Percentiles rank a stretch among this genome's conserved stretches.
These are phyloP conservation scores for Baryphthengus martii DNA, from an alignment of 2,113 vertebrate genomes.

Conservation along the genomic window DNA sequence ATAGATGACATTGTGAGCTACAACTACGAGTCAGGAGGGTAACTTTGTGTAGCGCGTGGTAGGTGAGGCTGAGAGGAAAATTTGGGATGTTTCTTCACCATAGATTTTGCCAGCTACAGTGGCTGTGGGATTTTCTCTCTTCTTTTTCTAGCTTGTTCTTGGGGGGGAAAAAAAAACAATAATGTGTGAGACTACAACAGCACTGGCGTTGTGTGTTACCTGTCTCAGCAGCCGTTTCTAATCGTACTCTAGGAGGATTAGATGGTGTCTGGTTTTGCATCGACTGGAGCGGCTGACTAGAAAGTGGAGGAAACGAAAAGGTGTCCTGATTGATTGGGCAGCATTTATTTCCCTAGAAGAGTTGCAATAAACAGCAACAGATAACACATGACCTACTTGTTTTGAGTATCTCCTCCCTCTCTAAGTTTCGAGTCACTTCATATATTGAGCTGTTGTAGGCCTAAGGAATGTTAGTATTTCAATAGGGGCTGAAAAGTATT, in stretches of 20 bases:
- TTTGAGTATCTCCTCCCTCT: not conserved
- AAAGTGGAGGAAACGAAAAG: not conserved
- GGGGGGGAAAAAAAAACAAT: not conserved
- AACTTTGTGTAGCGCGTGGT: not conserved
- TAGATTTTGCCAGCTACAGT: not conserved
- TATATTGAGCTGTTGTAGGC: not conserved
- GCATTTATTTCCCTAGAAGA: not conserved
- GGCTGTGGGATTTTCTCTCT: not conserved
- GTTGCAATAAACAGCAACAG: not conserved
- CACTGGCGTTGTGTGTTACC: fast-evolving
- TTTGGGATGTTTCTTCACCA: not conserved
- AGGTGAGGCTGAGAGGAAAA: not conserved
- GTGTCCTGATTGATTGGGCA: not conserved
- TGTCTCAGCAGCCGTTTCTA: not conserved
- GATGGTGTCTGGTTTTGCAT: not conserved
- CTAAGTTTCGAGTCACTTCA: not conserved
- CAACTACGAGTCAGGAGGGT: fast-evolving
- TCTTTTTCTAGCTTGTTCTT: not conserved
- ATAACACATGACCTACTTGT: not conserved
- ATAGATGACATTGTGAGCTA: fast-evolving
- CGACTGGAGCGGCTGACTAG: not conserved
- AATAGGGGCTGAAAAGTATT: not conserved
- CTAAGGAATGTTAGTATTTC: not conserved
- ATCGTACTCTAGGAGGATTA: not conserved
- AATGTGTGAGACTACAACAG: not conserved